Evolutionary conservation across 2,888 invertebrate species (phyloP).

Genomic region (Chironomus riparius): DNA sequence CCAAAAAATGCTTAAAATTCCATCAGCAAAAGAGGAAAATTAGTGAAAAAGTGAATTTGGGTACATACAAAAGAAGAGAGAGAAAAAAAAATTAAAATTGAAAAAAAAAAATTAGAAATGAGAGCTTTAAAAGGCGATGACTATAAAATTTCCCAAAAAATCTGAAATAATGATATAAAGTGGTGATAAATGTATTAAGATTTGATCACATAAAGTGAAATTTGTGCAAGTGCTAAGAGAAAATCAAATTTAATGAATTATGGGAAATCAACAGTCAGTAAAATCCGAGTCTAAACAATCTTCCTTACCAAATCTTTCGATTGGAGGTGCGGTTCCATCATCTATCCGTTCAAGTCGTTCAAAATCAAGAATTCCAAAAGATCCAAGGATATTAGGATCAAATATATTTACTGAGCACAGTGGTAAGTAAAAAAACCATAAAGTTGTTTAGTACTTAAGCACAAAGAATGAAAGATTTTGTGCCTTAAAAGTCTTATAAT

Average conservation of each 20-base stretch:
- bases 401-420: slow-evolving; percentile 85
- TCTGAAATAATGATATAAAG: not conserved
- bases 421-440: slow-evolving; percentile 53
- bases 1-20: not conserved
- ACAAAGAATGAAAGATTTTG: not conserved
- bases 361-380: slow-evolving; percentile 68
- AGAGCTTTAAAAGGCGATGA: slow-evolving; percentile 39
- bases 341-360: slow-evolving; percentile 62
- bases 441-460: not conserved
- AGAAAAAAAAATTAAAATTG: slow-evolving; percentile 30
- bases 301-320: slow-evolving; percentile 25
- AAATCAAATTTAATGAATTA: not conserved
- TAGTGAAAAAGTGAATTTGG: slow-evolving; percentile 31
- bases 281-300: slow-evolving; percentile 9
- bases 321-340: slow-evolving; percentile 40
- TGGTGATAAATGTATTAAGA: too few relatives aligned
- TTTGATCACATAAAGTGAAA: not conserved
- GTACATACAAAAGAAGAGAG: slow-evolving; percentile 33
- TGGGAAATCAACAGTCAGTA: slow-evolving; percentile 25
- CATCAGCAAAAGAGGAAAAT: not conserved
- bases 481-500: not conserved
- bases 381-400: slow-evolving; percentile 75
- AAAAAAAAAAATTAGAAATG: slow-evolving; percentile 34
- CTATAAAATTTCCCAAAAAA: not conserved
- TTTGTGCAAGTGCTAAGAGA: not conserved